phyloP scores from a whole-genome alignment of 1,140 invertebrate genomes.

The Drosophila micromelanica region DNA sequence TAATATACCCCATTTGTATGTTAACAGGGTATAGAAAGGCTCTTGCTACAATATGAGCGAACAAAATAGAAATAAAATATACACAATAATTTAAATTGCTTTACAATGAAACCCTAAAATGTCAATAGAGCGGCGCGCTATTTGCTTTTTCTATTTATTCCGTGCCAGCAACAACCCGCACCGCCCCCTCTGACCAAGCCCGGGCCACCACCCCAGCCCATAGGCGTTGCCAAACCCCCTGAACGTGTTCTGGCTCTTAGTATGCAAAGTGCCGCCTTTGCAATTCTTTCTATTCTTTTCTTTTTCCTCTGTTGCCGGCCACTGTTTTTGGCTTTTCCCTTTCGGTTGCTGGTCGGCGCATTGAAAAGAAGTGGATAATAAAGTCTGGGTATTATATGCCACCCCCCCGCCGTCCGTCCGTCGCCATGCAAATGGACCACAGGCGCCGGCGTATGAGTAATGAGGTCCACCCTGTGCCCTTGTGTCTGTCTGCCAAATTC shows the following conservation, averaged over 20 bases:
- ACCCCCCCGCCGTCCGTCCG: neutral
- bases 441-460: conserved; percentile 48
- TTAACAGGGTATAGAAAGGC: neutral
- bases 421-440: conserved; percentile 27
- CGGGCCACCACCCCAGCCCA: neutral
- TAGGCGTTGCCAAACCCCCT: conserved; percentile 13
- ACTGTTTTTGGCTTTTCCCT: conserved; percentile 56
- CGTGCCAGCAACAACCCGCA: neutral
- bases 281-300: conserved; percentile 8
- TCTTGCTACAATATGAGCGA: conserved; percentile 3
- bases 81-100: conserved; percentile 83
- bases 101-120: conserved; percentile 83
- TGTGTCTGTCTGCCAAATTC: conserved; percentile 24
- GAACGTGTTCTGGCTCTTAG: conserved; percentile 41
- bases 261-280: conserved; percentile 73
- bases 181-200: neutral
- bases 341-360: conserved; percentile 45
- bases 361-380: conserved; percentile 69
- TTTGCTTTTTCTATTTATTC: conserved; percentile 75
- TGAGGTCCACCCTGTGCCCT: conserved; percentile 29
- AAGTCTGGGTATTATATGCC: conserved; percentile 20
- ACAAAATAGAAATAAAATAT: conserved; percentile 69
- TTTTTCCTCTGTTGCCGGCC: conserved; percentile 10
- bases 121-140: conserved; percentile 72
- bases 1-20: neutral